A percentile compares a stretch with the other conserved stretches of the same genome.
Evolutionary conservation across 2,888 invertebrate genomes (phyloP).

Genomic region (Nomada ferruginata): DNA sequence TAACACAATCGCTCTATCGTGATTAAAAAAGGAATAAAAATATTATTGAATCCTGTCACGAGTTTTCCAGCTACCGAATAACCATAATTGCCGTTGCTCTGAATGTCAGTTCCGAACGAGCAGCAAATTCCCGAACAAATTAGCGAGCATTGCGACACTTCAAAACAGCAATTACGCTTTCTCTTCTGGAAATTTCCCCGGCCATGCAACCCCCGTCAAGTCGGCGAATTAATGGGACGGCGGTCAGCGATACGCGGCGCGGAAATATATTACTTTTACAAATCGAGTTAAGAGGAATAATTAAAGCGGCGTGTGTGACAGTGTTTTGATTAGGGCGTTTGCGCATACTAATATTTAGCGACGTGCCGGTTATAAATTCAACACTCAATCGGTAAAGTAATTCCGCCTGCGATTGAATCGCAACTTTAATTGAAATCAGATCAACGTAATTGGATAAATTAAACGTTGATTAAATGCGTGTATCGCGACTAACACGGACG

Average conservation of each 20-base stretch:
- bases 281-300: constrained; percentile 55
- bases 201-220: constrained; percentile 41
- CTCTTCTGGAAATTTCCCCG: constrained; percentile 47
- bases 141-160: constrained; percentile 45
- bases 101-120: constrained; percentile 5
- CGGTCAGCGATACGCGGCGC: constrained; percentile 41
- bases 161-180: constrained; percentile 58
- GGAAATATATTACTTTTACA: constrained; percentile 57
- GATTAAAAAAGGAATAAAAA: not conserved
- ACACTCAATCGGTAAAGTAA: constrained; percentile 33
- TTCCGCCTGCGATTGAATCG: constrained; percentile 44
- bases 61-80: constrained; percentile 23
- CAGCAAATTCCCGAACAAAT: constrained; percentile 18
- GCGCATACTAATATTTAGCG: constrained; percentile 38
- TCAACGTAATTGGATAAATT: constrained; percentile 45
- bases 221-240: constrained; percentile 46
- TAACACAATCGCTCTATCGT: too few relatives aligned
- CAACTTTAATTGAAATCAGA: constrained; percentile 52
- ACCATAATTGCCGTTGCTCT: constrained; percentile 41
- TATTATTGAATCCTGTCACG: constrained; percentile 1
- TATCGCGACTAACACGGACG: constrained; percentile 5
- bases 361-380: constrained; percentile 37
- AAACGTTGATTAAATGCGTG: constrained; percentile 43
- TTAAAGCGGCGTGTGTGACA: constrained; percentile 46
- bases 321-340: constrained; percentile 44